Evolutionary conservation across 1,140 invertebrate species (phyloP).

Genomic region (Nomia melanderi): DNA sequence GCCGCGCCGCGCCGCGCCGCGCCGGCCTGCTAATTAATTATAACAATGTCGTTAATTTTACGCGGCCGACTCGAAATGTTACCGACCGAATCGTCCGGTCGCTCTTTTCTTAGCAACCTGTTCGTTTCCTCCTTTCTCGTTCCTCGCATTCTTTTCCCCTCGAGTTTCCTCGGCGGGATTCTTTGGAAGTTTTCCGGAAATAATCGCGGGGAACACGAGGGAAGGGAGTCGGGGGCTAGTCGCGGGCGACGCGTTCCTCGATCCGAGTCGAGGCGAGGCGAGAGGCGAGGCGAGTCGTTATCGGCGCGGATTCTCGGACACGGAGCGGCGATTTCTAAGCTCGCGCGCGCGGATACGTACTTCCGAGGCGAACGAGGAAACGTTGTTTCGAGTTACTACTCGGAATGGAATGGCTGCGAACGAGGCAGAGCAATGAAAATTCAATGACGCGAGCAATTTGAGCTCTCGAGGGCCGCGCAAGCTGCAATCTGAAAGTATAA

Average conservation of each 20-base stretch:
- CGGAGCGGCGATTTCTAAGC: not conserved
- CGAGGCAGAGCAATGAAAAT: conserved; percentile 67
- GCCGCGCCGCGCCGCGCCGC: conserved; percentile 44
- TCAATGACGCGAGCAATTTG: conserved; percentile 69
- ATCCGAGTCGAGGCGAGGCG: no score
- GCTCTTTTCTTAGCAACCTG: conserved; percentile 14
- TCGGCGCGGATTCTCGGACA: no score
- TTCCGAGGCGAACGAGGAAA: not conserved
- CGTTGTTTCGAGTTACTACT: conserved; percentile 30
- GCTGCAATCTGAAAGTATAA: conserved; percentile 71
- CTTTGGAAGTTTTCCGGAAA: no score
- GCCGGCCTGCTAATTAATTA: conserved; percentile 77
- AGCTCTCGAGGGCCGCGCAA: conserved; percentile 56
- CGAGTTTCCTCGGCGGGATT: no score
- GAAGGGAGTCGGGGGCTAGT: no score
- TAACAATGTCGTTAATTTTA: conserved; percentile 81
- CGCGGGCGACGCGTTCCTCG: no score
- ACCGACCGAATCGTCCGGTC: conserved; percentile 71
- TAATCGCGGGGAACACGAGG: no score
- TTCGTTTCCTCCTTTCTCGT: not conserved
- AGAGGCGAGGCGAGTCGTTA: not conserved
- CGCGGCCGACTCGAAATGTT: conserved; percentile 78
- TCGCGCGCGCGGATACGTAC: not conserved
- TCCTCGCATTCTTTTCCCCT: not conserved
- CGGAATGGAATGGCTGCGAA: conserved; percentile 47